Evolutionary conservation across 2,888 invertebrate species (phyloP).

Genomic region (Drosophila stalkeri): DNA sequence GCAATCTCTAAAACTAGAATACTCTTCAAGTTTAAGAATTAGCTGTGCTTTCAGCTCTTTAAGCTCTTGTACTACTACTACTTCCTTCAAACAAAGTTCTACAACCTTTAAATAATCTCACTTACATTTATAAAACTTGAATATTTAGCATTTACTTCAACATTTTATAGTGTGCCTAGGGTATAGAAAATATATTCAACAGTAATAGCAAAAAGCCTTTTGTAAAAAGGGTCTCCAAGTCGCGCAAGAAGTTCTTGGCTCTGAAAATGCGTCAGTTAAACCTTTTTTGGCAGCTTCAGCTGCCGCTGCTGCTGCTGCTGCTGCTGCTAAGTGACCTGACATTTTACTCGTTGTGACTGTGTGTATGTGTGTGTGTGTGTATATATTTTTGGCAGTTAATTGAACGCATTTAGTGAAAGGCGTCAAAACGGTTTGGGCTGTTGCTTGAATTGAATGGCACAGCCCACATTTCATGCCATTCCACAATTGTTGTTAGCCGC

Average conservation of each 20-base stretch:
- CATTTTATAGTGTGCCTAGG: background rate
- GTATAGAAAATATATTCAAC: slow-evolving; percentile 9
- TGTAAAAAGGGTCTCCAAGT: slow-evolving; percentile 18
- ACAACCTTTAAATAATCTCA: background rate
- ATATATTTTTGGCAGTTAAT: slow-evolving; percentile 62
- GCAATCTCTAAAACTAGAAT: no score
- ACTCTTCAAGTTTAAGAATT: no score
- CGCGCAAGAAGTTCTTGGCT: slow-evolving; percentile 19
- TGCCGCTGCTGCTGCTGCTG: slow-evolving; percentile 2
- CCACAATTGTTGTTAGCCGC: slow-evolving; percentile 12
- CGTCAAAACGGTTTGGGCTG: slow-evolving; percentile 22
- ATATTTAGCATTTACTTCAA: background rate
- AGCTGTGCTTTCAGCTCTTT: no score
- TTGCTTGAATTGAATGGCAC: slow-evolving; percentile 28
- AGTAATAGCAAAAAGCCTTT: slow-evolving; percentile 17
- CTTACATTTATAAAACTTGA: background rate
- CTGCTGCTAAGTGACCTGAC: slow-evolving; percentile 12
- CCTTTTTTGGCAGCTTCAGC: slow-evolving; percentile 22
- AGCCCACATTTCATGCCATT: slow-evolving; percentile 22
- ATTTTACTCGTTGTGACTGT: background rate
- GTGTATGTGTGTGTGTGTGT: slow-evolving; percentile 8
- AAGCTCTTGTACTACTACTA: no score
- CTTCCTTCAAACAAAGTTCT: background rate
- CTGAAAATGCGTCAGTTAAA: slow-evolving; percentile 23
- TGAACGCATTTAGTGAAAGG: slow-evolving; percentile 67